phyloP scores from a whole-genome alignment of 2,797 vertebrate genomes.

The Capromys pilorides region DNA sequence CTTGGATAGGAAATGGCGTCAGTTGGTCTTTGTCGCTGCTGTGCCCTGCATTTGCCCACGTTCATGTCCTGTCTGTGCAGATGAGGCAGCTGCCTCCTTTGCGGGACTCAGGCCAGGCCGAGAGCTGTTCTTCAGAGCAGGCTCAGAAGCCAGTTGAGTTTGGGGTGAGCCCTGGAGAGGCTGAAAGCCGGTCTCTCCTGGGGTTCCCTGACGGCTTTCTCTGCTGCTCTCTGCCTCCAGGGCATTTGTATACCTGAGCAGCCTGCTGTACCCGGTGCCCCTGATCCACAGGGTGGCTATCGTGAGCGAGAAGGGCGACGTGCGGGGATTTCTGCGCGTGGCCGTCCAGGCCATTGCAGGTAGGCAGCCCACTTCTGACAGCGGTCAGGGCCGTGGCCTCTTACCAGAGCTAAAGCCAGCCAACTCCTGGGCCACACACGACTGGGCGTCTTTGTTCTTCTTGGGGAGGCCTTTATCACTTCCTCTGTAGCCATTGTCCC shows the following conservation, averaged over 20 bases:
- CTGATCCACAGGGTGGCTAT: conserved; percentile 97
- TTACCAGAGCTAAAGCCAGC: not conserved
- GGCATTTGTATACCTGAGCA: conserved; percentile 99
- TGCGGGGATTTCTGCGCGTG: conserved; percentile 96
- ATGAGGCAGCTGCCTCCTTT: not conserved
- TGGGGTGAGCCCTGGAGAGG: not conserved
- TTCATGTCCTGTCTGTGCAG: not conserved
- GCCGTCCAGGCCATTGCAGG: conserved; percentile 98
- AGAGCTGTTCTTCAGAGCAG: conserved; percentile 11
- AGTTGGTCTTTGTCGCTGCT: conserved; percentile 56
- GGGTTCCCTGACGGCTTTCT: conserved; percentile 67
- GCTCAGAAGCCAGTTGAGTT: conserved; percentile 44
- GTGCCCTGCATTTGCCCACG: conserved; percentile 34
- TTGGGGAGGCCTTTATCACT: not conserved
- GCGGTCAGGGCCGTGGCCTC: not conserved
- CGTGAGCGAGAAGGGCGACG: conserved; percentile 98
- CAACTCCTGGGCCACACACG: not conserved
- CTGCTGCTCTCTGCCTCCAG: conserved; percentile 84
- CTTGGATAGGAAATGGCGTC: conserved; percentile 9
- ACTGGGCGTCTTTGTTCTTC: not conserved
- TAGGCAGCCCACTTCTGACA: conserved; percentile 59
- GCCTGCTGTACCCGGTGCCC: conserved; percentile 97
- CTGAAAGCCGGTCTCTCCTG: not conserved
- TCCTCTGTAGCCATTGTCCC: not conserved
- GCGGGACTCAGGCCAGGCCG: not conserved